Base-by-base conservation (phyloP, 2,888 invertebrate species). In the Thecophora atra region DNA sequence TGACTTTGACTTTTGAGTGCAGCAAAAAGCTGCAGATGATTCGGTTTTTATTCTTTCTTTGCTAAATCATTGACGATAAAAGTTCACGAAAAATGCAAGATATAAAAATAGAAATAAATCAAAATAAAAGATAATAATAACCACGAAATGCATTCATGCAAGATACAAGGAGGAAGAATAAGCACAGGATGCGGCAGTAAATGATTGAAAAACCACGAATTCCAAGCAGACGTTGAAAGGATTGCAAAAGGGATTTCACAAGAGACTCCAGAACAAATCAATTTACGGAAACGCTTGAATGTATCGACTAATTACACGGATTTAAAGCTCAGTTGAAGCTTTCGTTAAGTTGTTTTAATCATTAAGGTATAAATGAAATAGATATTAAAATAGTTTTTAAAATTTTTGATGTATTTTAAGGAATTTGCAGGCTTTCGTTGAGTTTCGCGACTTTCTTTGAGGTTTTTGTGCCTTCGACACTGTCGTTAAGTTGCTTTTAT, bases 71-170 rank as follows among this genome's bases (percentile, higher is more conserved):
- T n/a, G 24, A 15, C 26, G 24, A 60, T 60, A 47, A 64, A 64
- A 64, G 24, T 64, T 24, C 24, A 64, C 42, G 24, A 6, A 64
- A 47, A 26, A 24, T 58, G 24, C 58, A 58, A 58, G 58, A 58
- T 58, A 8, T 2, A 58, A 47, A 47, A 47, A 47, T 5, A 7
- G 8, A 17, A 28, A 44, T n/a, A 44, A 44, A 42, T 64, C 42
- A 42, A 58, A 24, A 21, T n/a, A 54, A 21, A 54, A 11, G 19
- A 21, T 8, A 19, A n/a, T n/a, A n/a, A n/a, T n/a, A n/a, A n/a
- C 51, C 8, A 54, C n/a, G 58, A 24, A n/a, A 15, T 58, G 58
- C 24, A 58, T 24, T 21, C n/a, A 28, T 58, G 24, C 47, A 26
- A 24, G 47, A 28, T 19, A 63, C 13, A 11, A n/a, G 17, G 42